Conservation (phyloP, 2,888 invertebrate species). For the Tenthredo notha region DNA sequence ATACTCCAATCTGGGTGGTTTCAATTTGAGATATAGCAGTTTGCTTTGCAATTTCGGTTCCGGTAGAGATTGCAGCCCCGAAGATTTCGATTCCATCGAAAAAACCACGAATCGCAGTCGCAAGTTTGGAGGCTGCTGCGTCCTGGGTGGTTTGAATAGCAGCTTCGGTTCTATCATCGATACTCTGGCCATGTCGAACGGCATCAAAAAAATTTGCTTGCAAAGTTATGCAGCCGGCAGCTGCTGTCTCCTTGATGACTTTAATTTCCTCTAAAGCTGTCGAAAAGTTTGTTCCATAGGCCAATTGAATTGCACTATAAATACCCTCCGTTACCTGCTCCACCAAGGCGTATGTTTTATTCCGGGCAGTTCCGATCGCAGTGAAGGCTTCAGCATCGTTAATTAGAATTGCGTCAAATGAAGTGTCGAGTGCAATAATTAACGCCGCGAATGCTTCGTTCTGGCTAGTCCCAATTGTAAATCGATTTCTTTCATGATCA, state of each 20-base stretch:
- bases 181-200: neutral
- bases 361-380: neutral
- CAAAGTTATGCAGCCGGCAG: neutral
- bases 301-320: neutral
- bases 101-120: neutral
- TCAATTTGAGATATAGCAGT: neutral
- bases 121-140: neutral
- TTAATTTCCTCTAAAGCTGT: neutral
- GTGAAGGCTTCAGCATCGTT: neutral
- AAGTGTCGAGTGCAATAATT: neutral
- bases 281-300: neutral
- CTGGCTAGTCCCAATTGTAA: neutral
- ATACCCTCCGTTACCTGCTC: neutral
- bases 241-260: neutral
- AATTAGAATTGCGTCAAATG: neutral
- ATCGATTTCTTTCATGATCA: neutral
- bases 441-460: neutral
- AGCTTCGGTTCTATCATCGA: neutral
- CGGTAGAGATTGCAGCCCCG: neutral
- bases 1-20: neutral
- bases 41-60: neutral
- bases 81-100: neutral
- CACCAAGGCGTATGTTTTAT: no score
- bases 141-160: neutral
- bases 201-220: neutral